Evolutionary conservation across 1,140 invertebrate species (phyloP).

Genomic region (Mercenaria mercenaria): DNA sequence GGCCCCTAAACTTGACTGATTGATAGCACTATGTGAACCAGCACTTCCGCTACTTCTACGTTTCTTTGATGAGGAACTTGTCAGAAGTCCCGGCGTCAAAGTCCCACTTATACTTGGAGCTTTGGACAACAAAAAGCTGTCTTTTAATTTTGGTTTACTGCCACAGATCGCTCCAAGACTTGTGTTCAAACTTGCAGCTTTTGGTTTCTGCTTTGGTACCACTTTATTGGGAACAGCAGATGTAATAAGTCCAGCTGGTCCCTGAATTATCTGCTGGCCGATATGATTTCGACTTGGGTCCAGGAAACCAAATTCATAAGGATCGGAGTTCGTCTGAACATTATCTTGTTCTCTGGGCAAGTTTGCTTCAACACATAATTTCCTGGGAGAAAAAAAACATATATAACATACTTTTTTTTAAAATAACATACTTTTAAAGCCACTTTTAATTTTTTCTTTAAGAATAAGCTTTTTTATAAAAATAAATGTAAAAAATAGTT

Average conservation of each 20-base stretch:
- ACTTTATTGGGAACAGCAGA: constrained; percentile 63
- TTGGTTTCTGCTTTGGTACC: constrained; percentile 74
- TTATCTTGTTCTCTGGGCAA: constrained; percentile 80
- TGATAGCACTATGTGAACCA: constrained; percentile 34
- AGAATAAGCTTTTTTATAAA: too few species aligned
- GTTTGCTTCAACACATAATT: constrained; percentile 84
- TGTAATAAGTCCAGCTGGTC: constrained; percentile 7
- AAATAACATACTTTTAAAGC: too few species aligned
- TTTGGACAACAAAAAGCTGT: constrained; percentile 47
- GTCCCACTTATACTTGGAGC: not conserved
- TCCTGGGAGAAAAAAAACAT: constrained; percentile 72
- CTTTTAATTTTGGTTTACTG: constrained; percentile 67
- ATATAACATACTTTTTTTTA: not conserved
- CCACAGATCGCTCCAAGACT: constrained; percentile 31
- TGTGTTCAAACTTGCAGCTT: constrained; percentile 66
- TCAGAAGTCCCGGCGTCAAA: constrained; percentile 54
- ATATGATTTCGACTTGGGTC: constrained; percentile 65
- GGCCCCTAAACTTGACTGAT: constrained; percentile 63
- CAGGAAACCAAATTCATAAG: constrained; percentile 82
- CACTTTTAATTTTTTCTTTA: too few species aligned
- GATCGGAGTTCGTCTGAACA: constrained; percentile 78
- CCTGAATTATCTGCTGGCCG: constrained; percentile 65
- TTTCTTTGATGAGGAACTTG: constrained; percentile 72
- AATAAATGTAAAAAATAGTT: too few species aligned
- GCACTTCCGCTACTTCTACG: constrained; percentile 71